A percentile compares a stretch with the other conserved stretches of the same genome.
These are phyloP conservation scores for Pteromalus puparum DNA, from an alignment of 1,140 invertebrate species.

Conservation along the genomic window DNA sequence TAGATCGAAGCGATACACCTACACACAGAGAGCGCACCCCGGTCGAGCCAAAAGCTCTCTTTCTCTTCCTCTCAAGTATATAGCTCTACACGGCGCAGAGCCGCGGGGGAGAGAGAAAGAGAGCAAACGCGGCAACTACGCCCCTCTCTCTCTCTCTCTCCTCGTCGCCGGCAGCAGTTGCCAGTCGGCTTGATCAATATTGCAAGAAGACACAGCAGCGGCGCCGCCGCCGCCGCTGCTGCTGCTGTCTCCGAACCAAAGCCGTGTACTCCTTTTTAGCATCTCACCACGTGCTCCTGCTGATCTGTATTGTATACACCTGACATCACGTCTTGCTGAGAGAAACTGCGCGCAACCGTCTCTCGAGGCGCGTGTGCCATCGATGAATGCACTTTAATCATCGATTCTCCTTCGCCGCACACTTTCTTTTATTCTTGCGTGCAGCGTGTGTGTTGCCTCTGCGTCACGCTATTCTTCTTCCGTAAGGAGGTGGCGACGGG, in stretches of 20 bases:
- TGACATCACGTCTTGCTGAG: neutral
- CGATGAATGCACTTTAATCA: no score
- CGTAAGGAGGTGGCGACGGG: no score
- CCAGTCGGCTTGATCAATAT: conserved; percentile 63
- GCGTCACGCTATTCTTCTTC: no score
- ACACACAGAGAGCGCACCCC: neutral
- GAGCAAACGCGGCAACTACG: neutral
- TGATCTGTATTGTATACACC: neutral
- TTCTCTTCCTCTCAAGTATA: neutral
- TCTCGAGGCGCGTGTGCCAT: no score
- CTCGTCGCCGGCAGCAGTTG: conserved; percentile 47
- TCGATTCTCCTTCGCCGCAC: no score
- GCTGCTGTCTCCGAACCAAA: no score
- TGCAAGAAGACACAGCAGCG: conserved; percentile 43
- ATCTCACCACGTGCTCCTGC: no score
- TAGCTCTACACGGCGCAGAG: neutral
- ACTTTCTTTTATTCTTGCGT: no score
- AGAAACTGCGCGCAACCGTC: neutral
- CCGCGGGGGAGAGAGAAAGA: neutral
- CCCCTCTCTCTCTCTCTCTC: conserved; percentile 14
- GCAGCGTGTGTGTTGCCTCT: neutral
- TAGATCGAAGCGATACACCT: neutral
- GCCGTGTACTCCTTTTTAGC: neutral
- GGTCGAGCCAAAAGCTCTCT: neutral
- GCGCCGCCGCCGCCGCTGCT: no score